Evolutionary conservation across 2,113 vertebrate species (phyloP), one percentile per base, ranked within the genome.

Genomic region (Cettia cetti): DNA sequence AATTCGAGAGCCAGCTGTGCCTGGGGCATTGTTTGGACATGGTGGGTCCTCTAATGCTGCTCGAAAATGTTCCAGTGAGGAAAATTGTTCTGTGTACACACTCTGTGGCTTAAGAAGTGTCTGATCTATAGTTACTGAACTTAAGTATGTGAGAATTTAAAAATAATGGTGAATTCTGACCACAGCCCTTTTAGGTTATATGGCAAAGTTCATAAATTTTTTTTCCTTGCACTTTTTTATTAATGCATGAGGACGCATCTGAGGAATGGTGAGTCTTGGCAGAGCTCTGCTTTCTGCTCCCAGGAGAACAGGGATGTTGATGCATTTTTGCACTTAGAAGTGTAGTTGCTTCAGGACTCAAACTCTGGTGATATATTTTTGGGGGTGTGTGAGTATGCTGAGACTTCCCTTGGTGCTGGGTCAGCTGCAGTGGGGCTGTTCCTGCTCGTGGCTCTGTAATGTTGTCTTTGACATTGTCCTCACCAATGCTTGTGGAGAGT

Each of bases 391-490:
- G 39, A 47, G 14, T 17, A 1, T 35, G 44, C 26, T 70, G 28
- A 28, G 40, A 2, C 37, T 65, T 37, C 16, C 31, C 27, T 40
- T 84, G 81, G 10, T 45, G 50, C 44, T 52, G 65, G 26, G 24
- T 28, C 35, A 75, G 70, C 27, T 77, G 50, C 64, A 72, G 0
- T 15, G 37, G 57, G 56, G 40, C 76, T 1, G 2, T 49, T 40
- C 26, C 54, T 80, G 80, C 49, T 9, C 0, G 0, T 39, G 77
- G 17, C 77, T 81, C 63, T 6, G 9, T 3, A 0, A 9, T 2
- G n/a, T 35, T 79, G 24, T 30, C 84, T 65, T 44, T 56, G 54
- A 5, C 47, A 4, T 3, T 52, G 72, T 40, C 77, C 66, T 84
- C 6, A 10, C 45, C 56, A 72, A 37, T 7, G 15, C 49, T 37